Evolutionary conservation across 2,888 invertebrate species (phyloP).

Genomic region (Syritta pipiens): DNA sequence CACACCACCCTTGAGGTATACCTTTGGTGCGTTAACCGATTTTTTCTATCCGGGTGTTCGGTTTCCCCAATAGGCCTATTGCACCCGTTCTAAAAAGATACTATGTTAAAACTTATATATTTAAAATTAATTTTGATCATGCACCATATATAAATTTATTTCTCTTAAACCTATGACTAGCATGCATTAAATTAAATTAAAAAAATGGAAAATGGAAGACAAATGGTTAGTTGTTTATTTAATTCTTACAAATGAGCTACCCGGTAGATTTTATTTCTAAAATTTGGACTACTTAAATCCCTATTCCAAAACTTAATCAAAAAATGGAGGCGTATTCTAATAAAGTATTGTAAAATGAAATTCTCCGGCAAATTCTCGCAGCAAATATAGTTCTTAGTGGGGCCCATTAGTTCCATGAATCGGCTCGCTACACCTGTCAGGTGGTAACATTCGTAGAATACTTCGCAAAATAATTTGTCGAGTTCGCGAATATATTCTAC

Average conservation of each 20-base stretch:
- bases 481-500: neutral
- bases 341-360: neutral
- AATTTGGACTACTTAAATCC: neutral
- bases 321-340: neutral
- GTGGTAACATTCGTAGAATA: neutral
- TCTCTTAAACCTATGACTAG: too few relatives aligned
- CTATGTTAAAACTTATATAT: neutral
- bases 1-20: neutral
- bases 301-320: neutral
- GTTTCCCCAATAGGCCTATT: conserved; percentile 12
- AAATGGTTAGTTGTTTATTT: neutral
- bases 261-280: neutral
- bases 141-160: neutral
- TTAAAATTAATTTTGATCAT: neutral
- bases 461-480: neutral
- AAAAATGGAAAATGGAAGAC: neutral
- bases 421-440: neutral
- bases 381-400: neutral
- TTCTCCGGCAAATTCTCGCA: neutral
- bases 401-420: neutral
- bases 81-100: neutral
- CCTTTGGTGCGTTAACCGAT: neutral
- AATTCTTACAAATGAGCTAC: neutral
- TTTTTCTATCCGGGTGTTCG: neutral
- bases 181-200: neutral